These are phyloP conservation scores for Oncopodura yosiiana DNA, from an alignment of 1,140 invertebrate genomes.

Conservation along the genomic window DNA sequence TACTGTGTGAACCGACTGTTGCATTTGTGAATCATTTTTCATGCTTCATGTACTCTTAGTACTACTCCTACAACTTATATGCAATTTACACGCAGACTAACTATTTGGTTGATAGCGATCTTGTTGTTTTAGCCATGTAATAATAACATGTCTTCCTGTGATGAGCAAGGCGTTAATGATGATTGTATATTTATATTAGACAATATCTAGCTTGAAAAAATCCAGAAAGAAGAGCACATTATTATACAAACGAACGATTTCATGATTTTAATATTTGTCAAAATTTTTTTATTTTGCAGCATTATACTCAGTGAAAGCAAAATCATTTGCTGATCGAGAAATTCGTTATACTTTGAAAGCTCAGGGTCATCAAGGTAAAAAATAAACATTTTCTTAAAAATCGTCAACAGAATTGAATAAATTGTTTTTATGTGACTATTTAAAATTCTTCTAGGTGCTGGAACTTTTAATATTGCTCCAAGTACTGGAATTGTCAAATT, in stretches of 20 bases:
- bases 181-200: background rate
- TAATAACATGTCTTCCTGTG: background rate
- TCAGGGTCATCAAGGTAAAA: constrained; percentile 72
- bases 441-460: too few relatives aligned
- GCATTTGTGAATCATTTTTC: too few relatives aligned
- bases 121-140: background rate
- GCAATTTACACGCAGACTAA: too few relatives aligned
- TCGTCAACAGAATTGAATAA: too few relatives aligned
- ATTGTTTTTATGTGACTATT: too few relatives aligned
- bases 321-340: constrained; percentile 88
- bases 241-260: too few relatives aligned
- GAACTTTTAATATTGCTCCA: constrained; percentile 88
- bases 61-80: too few relatives aligned
- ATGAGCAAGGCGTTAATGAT: background rate
- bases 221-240: too few relatives aligned
- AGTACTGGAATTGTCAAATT: constrained; percentile 87
- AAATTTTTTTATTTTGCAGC: constrained; percentile 48
- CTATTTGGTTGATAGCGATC: background rate
- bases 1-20: too few relatives aligned
- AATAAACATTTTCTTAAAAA: too few relatives aligned
- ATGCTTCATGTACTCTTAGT: too few relatives aligned
- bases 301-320: constrained; percentile 93
- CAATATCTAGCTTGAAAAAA: background rate
- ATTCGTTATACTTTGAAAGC: constrained; percentile 88
- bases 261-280: constrained; percentile 2